Evolutionary conservation across 2,113 vertebrate genomes (phyloP).

Genomic region (Alosa alosa): DNA sequence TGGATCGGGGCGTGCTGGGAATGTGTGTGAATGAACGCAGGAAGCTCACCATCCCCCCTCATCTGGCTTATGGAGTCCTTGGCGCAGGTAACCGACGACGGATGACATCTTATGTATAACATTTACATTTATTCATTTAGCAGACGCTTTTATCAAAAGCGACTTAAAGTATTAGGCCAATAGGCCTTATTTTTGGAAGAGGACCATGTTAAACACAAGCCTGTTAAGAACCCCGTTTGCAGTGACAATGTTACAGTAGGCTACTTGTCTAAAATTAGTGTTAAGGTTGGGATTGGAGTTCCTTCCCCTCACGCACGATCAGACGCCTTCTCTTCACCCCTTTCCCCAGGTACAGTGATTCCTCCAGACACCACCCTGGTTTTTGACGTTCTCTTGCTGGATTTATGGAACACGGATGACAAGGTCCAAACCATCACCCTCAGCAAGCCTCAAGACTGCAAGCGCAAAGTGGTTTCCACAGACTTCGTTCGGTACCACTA

Average conservation of each 20-base stretch:
- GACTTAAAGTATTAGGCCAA: no score
- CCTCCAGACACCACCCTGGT: conserved; percentile 90
- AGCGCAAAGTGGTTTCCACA: conserved; percentile 79
- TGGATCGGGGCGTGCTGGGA: conserved; percentile 89
- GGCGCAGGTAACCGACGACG: conserved; percentile 80
- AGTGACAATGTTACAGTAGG: no score
- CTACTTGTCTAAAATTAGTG: no score
- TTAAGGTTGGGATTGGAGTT: no score
- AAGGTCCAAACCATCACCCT: conserved; percentile 79
- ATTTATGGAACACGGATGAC: conserved; percentile 91
- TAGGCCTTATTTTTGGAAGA: no score
- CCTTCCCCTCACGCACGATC: neutral
- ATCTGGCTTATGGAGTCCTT: conserved; percentile 89
- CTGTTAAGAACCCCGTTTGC: no score
- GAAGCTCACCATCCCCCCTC: conserved; percentile 86
- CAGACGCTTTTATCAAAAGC: no score
- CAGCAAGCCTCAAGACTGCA: conserved; percentile 77
- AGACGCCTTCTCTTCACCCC: neutral
- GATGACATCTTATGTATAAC: neutral
- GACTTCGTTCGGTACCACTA: conserved; percentile 96
- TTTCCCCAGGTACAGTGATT: conserved; percentile 78
- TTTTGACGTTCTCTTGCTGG: conserved; percentile 86
- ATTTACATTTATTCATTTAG: neutral
- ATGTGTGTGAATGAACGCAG: conserved; percentile 96
- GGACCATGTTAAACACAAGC: no score